Evolutionary conservation across 2,888 invertebrate species (phyloP).

Genomic region (Nematopogon swammerdamellus): DNA sequence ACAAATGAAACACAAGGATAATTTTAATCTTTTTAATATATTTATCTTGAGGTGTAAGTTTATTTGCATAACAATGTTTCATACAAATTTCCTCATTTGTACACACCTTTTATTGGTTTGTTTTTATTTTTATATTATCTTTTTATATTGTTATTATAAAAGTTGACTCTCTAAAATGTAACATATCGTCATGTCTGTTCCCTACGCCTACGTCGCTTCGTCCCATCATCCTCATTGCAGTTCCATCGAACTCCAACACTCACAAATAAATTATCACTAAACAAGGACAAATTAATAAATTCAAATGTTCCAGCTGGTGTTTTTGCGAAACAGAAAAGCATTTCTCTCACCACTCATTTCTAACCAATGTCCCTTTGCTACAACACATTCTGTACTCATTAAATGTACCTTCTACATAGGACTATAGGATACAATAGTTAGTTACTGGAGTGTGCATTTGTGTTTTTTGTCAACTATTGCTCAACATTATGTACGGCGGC

Average conservation of each 20-base stretch:
- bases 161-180: slow-evolving; percentile 55
- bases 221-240: slow-evolving; percentile 29
- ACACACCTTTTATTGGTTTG: slow-evolving; percentile 52
- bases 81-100: slow-evolving; percentile 57
- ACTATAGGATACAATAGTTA: no score
- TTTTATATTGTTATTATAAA: slow-evolving; percentile 33
- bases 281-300: slow-evolving; percentile 9
- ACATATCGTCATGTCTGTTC: slow-evolving; percentile 54
- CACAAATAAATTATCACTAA: slow-evolving; percentile 35
- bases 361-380: no score
- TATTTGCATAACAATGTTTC: slow-evolving; percentile 58
- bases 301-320: no score
- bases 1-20: slow-evolving; percentile 39
- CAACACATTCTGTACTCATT: no score
- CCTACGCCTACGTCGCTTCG: slow-evolving; percentile 53
- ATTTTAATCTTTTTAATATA: slow-evolving; percentile 31
- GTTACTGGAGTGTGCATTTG: no score
- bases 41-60: slow-evolving; percentile 57
- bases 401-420: no score
- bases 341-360: no score
- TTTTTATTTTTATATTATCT: slow-evolving; percentile 41
- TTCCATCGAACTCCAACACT: slow-evolving; percentile 37
- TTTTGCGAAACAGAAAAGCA: no score
- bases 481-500: no score
- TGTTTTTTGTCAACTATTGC: no score